phyloP scores from a whole-genome alignment of 2,797 vertebrate species.

The Otus scops region DNA sequence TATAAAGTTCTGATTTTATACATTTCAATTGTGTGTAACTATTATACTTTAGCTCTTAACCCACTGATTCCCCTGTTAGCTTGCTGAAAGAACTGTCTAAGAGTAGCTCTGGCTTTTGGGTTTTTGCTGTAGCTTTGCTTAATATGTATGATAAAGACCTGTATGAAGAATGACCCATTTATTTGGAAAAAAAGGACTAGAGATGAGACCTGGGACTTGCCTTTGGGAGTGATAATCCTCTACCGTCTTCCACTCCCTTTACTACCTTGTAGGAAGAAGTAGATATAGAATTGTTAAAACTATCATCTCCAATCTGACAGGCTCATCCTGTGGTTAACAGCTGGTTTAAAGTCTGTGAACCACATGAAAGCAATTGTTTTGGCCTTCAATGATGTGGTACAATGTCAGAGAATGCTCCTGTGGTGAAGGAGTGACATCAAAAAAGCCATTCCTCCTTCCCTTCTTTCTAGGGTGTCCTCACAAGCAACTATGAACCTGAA shows the following conservation, averaged over 20 bases:
- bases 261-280: not conserved
- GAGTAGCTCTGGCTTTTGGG: not conserved
- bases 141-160: not conserved
- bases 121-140: not conserved
- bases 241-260: not conserved
- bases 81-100: not conserved
- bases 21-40: not conserved
- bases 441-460: not conserved
- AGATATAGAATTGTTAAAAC: not conserved
- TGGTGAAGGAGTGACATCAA: not conserved
- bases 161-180: not conserved
- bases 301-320: not conserved
- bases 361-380: not conserved
- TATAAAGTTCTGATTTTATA: not conserved
- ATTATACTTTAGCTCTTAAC: not conserved
- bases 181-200: not conserved
- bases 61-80: not conserved
- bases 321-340: not conserved
- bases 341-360: not conserved
- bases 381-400: not conserved
- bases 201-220: not conserved
- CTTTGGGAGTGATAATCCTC: not conserved
- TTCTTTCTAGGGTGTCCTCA: not conserved
- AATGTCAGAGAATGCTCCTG: not conserved
- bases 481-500: not conserved